Evolutionary conservation across 2,888 invertebrate genomes (phyloP).

Genomic region (Phalera bucephala): DNA sequence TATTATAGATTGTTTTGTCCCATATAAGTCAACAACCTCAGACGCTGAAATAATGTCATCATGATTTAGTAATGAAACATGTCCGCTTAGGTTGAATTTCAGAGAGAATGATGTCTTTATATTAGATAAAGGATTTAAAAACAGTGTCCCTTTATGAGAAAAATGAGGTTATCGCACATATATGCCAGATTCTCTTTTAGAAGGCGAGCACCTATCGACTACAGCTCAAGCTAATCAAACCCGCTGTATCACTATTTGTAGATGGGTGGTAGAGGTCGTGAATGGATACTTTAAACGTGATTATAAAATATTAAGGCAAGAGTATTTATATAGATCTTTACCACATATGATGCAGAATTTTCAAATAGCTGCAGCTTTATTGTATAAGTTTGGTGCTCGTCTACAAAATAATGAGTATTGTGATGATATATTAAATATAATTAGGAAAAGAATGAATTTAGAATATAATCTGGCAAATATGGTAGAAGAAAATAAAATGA

Average conservation of each 20-base stretch:
- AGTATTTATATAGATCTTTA: constrained; percentile 7
- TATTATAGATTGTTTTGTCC: no score
- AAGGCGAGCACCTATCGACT: constrained; percentile 9
- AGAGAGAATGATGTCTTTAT: no score
- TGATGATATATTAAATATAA: neutral
- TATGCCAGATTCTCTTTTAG: constrained; percentile 7
- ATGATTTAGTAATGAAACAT: no score
- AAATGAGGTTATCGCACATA: constrained; percentile 2
- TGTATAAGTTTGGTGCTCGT: neutral
- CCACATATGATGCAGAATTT: constrained; percentile 7
- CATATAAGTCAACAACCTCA: no score
- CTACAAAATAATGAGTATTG: neutral
- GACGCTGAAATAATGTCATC: no score
- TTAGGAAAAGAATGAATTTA: neutral
- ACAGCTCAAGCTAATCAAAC: constrained; percentile 9
- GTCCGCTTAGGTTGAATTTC: no score
- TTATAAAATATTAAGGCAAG: constrained; percentile 9
- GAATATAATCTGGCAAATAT: neutral
- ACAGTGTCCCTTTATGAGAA: no score
- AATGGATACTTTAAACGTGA: constrained; percentile 9
- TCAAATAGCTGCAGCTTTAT: constrained; percentile 3
- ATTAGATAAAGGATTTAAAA: no score
- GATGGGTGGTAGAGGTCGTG: constrained; percentile 12
- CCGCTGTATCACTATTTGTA: constrained; percentile 8
- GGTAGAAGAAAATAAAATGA: constrained; percentile 3